Evolutionary conservation across 2,797 vertebrate species (phyloP).

Genomic region (Poecilia gillii): DNA sequence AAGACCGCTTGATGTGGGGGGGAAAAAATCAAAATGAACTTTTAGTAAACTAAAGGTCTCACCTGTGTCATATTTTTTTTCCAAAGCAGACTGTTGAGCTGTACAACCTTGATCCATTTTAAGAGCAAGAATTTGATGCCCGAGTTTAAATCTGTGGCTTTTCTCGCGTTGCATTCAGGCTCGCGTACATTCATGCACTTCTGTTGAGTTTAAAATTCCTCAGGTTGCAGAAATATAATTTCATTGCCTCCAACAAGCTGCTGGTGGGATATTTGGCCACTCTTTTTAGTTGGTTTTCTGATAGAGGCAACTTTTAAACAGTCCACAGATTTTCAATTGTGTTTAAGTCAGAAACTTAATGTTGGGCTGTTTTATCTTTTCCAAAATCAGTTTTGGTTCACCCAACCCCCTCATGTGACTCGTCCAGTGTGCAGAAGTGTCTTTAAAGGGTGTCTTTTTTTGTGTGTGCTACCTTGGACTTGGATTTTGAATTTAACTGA

Average conservation of each 20-base stretch:
- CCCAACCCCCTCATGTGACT: too few relatives aligned
- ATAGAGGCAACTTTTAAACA: neutral
- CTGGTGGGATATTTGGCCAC: neutral
- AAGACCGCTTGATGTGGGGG: neutral
- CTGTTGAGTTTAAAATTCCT: neutral
- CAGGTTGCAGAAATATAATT: neutral
- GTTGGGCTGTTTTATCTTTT: neutral
- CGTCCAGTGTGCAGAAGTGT: too few relatives aligned
- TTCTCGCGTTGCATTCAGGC: neutral
- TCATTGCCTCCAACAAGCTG: neutral
- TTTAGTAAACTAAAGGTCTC: neutral
- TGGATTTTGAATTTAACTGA: neutral
- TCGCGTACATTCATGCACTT: neutral
- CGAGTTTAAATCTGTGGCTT: neutral
- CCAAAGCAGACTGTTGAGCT: neutral
- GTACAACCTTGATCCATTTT: neutral
- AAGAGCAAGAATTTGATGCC: neutral
- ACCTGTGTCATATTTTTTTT: neutral
- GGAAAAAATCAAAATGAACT: neutral
- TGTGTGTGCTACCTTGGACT: neutral
- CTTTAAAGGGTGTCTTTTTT: too few relatives aligned
- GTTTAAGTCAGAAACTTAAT: neutral
- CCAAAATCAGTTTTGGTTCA: neutral
- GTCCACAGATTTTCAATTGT: neutral
- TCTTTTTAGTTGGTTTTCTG: neutral